Base-by-base conservation (phyloP, 2,888 invertebrate genomes). In the Drosophila austrosaltans region DNA sequence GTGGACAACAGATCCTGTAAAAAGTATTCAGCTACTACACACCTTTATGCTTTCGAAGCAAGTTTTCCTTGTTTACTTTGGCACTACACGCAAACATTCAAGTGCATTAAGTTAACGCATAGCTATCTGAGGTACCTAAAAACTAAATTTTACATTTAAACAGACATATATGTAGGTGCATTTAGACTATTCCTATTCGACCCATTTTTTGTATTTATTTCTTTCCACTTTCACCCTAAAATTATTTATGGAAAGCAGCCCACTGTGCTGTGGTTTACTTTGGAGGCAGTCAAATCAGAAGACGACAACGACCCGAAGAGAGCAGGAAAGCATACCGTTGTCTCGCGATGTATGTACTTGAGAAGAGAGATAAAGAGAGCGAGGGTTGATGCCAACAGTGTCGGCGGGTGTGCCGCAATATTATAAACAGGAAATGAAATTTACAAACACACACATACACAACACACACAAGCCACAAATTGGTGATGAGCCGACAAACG, bases 381-480 rank as follows among this genome's bases (percentile, higher is more conserved):
- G 58, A 53, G 68, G 59, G 61, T 42, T 61, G 59, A 48, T 57
- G 62, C 61, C 57, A 58, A 44, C 44, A 44, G 8, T 44, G 44
- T 44, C 44, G 53, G 76, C 30, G 67, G 69, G 60, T 78, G 73
- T 72, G 78, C 66, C 74, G 74, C 82, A 84, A 73, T 77, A 82
- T 83, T 82, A 87, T 81, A 88, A 87, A 87, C 87, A 87, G 87
- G 87, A 87, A 87, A 87, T 87, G 82, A 79, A 87, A 87, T 87
- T 87, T 88, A 87, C 86, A 77, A 76, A 79, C 78, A 82, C 81
- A 72, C 57, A 74, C 40, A 61, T 60, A 72, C 36, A 60, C n/a
- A 56, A 72, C 36, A 60, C n/a, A 56, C 59, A 69, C 48, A 71
- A 25, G 36, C 39, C 39, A 76, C 56, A 78, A 72, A 74, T 79